Evolutionary conservation across 2,888 invertebrate species (phyloP).

Genomic region (Julus scandinavius): DNA sequence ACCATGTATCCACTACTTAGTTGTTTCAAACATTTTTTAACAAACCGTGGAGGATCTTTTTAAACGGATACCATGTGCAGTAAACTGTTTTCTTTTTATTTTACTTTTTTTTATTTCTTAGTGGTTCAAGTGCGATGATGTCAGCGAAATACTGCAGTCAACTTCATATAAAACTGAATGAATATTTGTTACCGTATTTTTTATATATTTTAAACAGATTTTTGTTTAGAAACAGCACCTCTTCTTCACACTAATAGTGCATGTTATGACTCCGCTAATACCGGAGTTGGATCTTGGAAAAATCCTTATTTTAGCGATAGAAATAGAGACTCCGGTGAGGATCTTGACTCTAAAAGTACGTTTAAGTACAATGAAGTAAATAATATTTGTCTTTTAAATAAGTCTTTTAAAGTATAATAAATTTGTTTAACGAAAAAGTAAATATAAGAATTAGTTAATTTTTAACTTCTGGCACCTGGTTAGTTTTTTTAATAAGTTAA

Average conservation of each 20-base stretch:
- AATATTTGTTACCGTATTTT: background rate
- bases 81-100: background rate
- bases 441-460: background rate
- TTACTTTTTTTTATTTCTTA: background rate
- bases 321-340: background rate
- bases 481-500: background rate
- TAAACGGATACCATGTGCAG: too few species aligned
- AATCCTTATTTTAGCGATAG: background rate
- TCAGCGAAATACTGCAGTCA: too few species aligned
- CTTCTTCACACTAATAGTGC: background rate
- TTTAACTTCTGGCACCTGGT: constrained; percentile 8
- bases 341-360: background rate
- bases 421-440: too few species aligned
- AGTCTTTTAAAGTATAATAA: too few species aligned
- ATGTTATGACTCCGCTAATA: background rate
- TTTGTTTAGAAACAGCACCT: background rate
- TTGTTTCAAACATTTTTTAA: too few species aligned
- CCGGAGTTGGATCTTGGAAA: background rate
- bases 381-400: too few species aligned
- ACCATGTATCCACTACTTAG: too few species aligned
- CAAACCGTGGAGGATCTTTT: too few species aligned
- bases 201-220: background rate
- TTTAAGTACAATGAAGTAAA: background rate
- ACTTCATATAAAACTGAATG: background rate
- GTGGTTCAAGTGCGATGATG: background rate